phyloP scores from a whole-genome alignment of 2,888 invertebrate species.

The Ypsolopha scabrella region DNA sequence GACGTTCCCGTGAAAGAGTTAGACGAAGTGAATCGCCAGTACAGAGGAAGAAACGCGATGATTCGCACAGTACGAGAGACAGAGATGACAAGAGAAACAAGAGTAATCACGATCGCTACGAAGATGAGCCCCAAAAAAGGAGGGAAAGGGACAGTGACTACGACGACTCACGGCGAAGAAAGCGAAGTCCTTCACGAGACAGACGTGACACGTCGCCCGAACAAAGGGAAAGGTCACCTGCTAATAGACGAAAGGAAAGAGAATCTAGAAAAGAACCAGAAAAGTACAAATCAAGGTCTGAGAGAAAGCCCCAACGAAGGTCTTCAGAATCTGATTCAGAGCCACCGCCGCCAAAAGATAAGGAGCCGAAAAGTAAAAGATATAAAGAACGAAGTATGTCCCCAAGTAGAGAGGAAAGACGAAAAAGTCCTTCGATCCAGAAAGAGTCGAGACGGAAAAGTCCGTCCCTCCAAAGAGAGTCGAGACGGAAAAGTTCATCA shows the following conservation, averaged over 20 bases:
- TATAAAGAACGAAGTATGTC: constrained; percentile 26
- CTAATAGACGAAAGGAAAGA: constrained; percentile 26
- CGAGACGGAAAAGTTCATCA: neutral
- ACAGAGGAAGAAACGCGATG: constrained; percentile 22
- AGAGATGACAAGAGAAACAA: constrained; percentile 20
- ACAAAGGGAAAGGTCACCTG: constrained; percentile 30
- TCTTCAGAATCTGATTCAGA: constrained; percentile 44
- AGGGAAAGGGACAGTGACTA: constrained; percentile 12
- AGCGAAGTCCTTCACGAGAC: constrained; percentile 24
- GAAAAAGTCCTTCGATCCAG: constrained; percentile 15
- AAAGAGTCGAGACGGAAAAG: constrained; percentile 17
- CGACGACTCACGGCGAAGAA: neutral
- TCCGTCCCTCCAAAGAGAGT: too few relatives aligned
- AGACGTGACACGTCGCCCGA: constrained; percentile 35
- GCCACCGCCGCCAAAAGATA: constrained; percentile 22
- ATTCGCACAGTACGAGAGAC: constrained; percentile 22
- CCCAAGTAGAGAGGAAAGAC: constrained; percentile 12
- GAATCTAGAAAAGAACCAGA: constrained; percentile 28
- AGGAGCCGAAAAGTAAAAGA: constrained; percentile 23
- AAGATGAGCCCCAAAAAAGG: constrained; percentile 23
- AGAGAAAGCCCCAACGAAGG: constrained; percentile 18
- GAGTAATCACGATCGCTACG: constrained; percentile 30
- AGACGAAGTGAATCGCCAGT: constrained; percentile 27
- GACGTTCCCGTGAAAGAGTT: constrained; percentile 21
- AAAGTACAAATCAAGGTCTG: constrained; percentile 29